Base-by-base conservation (phyloP, 2,888 invertebrate genomes). In the Melikaiella ostensackeni region DNA sequence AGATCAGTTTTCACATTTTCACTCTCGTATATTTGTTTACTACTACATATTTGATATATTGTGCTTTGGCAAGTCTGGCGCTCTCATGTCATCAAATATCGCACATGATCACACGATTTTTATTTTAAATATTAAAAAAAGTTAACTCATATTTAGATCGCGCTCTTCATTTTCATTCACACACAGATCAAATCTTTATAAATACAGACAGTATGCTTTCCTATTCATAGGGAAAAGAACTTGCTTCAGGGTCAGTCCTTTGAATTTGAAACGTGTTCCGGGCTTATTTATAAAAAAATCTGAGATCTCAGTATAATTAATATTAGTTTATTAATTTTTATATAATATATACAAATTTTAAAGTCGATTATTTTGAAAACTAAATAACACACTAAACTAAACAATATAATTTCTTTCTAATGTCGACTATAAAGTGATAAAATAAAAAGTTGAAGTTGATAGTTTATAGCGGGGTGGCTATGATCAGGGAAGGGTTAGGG, bases 41-140 rank as follows among this genome's bases (percentile, higher is more conserved):
- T 38, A 76, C 80, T 80, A 79, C 81, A 81, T 81, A 83, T 84
- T 85, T 46, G 66, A 84, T 86, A 90, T 87, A 88, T 87, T 89
- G 86, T 89, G 91, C 91, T 91, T 91, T 91, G 89, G 90, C 91
- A 89, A 90, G 86, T 90, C 87, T 91, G 88, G 89, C 89, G 89
- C 90, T 91, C 87, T 88, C 87, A 84, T 88, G 84, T 88, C 88
- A 89, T 88, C 86, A 83, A 86, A 88, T 86, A 86, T 87, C 82
- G 78, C 80, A 79, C 70, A 27, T 70, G 46, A 70, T 70, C 30
- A 70, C 70, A 50, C 50, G 50, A 21, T 50, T 70, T 50, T 70
- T 50, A 46, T 46, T 70, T 70, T 33, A n/a, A 70, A 70, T 46
- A 46, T 70, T 27, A 59, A 59, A 70, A 16, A 30, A 70, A 70